Percentiles rank a stretch among this genome's conserved stretches.
Evolutionary conservation across 2,797 vertebrate species (phyloP).

Genomic region (Arctocebus calabarensis): DNA sequence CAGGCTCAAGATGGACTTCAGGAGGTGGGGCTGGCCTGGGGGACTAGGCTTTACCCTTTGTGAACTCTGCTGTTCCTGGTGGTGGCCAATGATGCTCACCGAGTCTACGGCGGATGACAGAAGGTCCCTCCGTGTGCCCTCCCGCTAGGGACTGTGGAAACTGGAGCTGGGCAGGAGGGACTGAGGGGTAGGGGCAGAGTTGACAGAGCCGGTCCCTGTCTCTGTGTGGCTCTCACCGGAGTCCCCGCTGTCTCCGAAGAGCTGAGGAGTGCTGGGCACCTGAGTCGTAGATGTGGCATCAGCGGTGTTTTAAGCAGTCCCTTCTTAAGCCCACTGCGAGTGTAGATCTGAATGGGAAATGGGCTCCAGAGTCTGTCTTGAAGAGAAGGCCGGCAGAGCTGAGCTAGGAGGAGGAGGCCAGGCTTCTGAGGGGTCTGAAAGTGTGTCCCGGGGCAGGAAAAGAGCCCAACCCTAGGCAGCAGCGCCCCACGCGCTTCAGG

Average conservation of each 20-base stretch:
- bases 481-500: not conserved
- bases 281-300: not conserved
- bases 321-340: not conserved
- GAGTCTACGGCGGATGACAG: rapidly evolving
- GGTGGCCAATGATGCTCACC: rapidly evolving
- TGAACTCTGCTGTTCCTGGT: rapidly evolving
- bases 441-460: rapidly evolving
- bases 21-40: rapidly evolving
- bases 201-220: not conserved
- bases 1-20: rapidly evolving
- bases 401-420: not conserved
- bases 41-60: rapidly evolving
- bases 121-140: not conserved
- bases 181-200: not conserved
- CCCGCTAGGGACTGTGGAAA: not conserved
- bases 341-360: not conserved
- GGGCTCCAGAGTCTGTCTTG: not conserved
- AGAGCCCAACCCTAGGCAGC: not conserved
- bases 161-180: not conserved
- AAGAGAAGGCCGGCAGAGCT: not conserved
- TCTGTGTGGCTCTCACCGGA: not conserved
- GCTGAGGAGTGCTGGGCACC: not conserved
- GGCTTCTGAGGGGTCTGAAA: not conserved
- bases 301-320: too few relatives aligned
- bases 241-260: not conserved